Evolutionary conservation across 2,888 invertebrate genomes (phyloP).

Genomic region (Thyatira batis): DNA sequence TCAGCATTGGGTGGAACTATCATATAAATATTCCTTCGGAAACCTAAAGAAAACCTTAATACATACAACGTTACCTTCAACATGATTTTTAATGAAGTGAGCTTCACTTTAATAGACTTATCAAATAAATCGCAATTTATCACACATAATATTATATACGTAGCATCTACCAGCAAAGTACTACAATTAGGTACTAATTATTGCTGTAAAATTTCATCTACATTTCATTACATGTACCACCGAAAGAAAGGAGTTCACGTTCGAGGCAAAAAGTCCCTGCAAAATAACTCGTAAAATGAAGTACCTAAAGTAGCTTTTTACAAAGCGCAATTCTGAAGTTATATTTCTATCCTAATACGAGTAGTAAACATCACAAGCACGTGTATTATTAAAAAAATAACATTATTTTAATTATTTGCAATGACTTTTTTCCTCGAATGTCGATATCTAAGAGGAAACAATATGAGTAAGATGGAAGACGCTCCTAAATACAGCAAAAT

Average conservation of each 20-base stretch:
- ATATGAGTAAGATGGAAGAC: slow-evolving; percentile 79
- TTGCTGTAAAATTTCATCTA: slow-evolving; percentile 78
- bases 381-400: not conserved
- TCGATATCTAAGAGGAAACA: slow-evolving; percentile 67
- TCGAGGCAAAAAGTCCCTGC: slow-evolving; percentile 34
- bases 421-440: slow-evolving; percentile 44
- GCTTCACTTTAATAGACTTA: slow-evolving; percentile 47
- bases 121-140: slow-evolving; percentile 69
- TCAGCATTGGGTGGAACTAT: not conserved
- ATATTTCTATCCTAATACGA: slow-evolving; percentile 20
- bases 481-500: slow-evolving; percentile 80
- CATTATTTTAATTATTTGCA: slow-evolving; percentile 10
- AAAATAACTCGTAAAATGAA: slow-evolving; percentile 13
- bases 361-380: slow-evolving; percentile 22
- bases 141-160: slow-evolving; percentile 69
- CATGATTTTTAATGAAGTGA: slow-evolving; percentile 41
- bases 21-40: not conserved
- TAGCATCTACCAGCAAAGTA: slow-evolving; percentile 77
- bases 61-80: not conserved
- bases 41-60: not conserved
- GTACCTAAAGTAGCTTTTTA: slow-evolving; percentile 15
- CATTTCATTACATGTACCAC: slow-evolving; percentile 58
- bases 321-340: slow-evolving; percentile 21
- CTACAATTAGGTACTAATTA: slow-evolving; percentile 78
- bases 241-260: slow-evolving; percentile 67